These are phyloP conservation scores for Gracilinanus agilis DNA, from an alignment of 2,113 vertebrate genomes.

Conservation along the genomic window DNA sequence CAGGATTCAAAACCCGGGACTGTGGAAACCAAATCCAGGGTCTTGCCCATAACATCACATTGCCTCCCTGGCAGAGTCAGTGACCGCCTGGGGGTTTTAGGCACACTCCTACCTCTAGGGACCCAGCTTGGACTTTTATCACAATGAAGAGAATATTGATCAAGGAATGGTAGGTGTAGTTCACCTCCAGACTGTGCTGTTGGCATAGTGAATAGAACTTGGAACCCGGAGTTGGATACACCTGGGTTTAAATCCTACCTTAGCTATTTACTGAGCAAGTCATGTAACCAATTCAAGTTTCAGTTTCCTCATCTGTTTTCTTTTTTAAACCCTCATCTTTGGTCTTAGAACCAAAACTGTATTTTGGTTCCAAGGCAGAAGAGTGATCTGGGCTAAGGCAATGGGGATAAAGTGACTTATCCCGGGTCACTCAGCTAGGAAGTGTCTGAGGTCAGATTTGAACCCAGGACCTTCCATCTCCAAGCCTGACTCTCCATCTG, in stretches of 20 bases:
- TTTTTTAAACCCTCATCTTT: too few relatives aligned
- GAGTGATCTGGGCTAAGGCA: too few relatives aligned
- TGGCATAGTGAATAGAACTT: not conserved
- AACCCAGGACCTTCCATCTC: too few relatives aligned
- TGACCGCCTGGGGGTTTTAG: not conserved
- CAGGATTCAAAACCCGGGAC: not conserved
- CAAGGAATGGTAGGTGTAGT: not conserved
- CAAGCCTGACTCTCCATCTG: too few relatives aligned
- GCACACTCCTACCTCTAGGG: not conserved
- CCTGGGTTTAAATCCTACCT: not conserved
- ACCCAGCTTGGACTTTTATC: not conserved
- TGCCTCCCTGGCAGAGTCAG: not conserved
- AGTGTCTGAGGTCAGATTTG: too few relatives aligned
- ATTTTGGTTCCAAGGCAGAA: too few relatives aligned
- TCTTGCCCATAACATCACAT: not conserved
- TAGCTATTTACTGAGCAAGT: not conserved
- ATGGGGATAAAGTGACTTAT: too few relatives aligned
- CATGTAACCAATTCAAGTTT: not conserved
- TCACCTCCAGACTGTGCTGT: not conserved
- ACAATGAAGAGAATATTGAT: not conserved
- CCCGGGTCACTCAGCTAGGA: too few relatives aligned
- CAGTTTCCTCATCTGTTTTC: not conserved
- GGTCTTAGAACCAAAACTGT: too few relatives aligned
- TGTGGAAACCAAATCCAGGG: not conserved
- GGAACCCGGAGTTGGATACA: not conserved